Conservation (phyloP, 2,113 vertebrate genomes). For the Lanius collurio region DNA sequence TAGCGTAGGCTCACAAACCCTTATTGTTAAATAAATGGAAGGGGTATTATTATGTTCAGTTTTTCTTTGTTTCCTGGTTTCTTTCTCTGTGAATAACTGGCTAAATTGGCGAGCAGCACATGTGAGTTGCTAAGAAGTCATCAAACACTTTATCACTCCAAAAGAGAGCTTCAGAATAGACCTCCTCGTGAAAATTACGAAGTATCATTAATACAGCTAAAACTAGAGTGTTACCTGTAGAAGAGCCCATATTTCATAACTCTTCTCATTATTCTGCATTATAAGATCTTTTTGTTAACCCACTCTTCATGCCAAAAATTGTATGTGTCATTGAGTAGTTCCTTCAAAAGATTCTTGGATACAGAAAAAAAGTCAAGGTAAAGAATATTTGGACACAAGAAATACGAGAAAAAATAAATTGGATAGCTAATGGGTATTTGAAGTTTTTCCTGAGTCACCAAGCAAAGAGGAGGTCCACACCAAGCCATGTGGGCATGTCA, state of each 20-base stretch:
- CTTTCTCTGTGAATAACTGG: neutral
- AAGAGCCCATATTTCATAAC: neutral
- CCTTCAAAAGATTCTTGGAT: neutral
- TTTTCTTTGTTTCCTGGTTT: neutral
- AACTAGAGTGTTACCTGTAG: neutral
- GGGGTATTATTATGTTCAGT: neutral
- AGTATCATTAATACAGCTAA: neutral
- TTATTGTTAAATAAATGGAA: neutral
- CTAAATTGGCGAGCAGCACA: neutral
- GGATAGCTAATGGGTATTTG: neutral
- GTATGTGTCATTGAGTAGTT: neutral
- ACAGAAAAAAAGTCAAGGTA: neutral
- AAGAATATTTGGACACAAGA: neutral
- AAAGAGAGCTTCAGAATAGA: neutral
- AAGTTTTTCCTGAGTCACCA: neutral
- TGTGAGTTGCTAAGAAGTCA: neutral
- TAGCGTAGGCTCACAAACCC: neutral
- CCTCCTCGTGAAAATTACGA: neutral
- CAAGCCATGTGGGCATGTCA: rapidly evolving
- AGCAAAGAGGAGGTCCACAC: neutral
- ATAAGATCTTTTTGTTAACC: neutral
- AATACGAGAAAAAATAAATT: neutral
- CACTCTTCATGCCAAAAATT: neutral
- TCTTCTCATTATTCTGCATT: neutral
- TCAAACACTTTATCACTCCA: neutral